Conservation (phyloP, 2,113 vertebrate species). For the Pygoscelis adeliae region DNA sequence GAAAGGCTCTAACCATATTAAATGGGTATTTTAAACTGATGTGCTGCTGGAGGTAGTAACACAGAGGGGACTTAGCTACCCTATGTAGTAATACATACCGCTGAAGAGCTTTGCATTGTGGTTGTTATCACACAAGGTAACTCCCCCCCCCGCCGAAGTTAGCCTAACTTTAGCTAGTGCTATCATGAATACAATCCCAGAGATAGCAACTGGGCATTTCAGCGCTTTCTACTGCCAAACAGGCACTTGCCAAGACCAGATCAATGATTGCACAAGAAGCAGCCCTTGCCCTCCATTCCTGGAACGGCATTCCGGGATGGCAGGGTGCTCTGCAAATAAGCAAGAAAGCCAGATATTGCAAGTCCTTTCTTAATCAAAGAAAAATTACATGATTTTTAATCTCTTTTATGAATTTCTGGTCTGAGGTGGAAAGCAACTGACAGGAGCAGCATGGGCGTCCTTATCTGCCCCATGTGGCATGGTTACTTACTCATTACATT, state of each 20-base stretch:
- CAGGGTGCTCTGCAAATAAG: conserved; percentile 30
- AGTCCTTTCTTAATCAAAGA: conserved; percentile 12
- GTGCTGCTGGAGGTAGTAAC: conserved; percentile 24
- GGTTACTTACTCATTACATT: neutral
- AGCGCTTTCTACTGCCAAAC: conserved; percentile 26
- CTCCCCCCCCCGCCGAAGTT: neutral
- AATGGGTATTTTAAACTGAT: neutral
- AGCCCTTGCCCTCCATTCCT: conserved; percentile 18
- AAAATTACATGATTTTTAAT: neutral
- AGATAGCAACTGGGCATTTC: conserved; percentile 8
- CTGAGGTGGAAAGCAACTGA: neutral
- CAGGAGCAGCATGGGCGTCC: neutral
- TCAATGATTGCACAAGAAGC: conserved; percentile 50
- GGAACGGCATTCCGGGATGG: neutral
- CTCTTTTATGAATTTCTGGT: neutral
- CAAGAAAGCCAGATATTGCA: neutral
- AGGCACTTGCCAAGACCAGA: conserved; percentile 8
- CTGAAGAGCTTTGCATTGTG: neutral
- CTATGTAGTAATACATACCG: accelerated
- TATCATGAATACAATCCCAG: neutral
- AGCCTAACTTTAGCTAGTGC: neutral
- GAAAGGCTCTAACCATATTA: neutral
- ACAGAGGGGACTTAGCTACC: neutral
- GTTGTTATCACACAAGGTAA: neutral
- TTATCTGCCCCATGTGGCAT: neutral